Evolutionary conservation across 2,113 vertebrate species (phyloP).

Genomic region (human): DNA sequence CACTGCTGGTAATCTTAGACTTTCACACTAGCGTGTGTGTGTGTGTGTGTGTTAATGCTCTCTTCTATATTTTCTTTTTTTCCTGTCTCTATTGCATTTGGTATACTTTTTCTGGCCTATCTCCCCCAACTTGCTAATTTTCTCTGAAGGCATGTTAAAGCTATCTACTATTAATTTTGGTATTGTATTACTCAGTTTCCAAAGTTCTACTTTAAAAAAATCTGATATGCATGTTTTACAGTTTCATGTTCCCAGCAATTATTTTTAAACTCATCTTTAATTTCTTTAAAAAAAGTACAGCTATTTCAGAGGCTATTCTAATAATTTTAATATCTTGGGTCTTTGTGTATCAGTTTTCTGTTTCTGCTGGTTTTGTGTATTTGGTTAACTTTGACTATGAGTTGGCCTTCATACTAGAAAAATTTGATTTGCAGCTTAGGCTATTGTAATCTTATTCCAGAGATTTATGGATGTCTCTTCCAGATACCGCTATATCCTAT

Average conservation of each 20-base stretch:
- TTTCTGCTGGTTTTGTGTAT: neutral
- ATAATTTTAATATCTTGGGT: neutral
- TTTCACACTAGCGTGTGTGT: neutral
- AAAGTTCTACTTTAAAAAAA: neutral
- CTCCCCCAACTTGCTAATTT: neutral
- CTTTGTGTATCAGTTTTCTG: neutral
- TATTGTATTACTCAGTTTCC: neutral
- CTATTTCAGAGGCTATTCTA: neutral
- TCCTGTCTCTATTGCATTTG: neutral
- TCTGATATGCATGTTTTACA: neutral
- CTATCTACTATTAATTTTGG: neutral
- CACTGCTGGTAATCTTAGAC: neutral
- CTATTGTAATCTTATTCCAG: neutral
- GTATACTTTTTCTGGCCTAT: neutral
- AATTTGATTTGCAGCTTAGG: neutral
- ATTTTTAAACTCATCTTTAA: constrained; percentile 25
- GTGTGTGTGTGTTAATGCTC: neutral
- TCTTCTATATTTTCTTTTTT: neutral
- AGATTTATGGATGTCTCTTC: neutral
- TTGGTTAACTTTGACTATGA: neutral
- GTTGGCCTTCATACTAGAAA: neutral
- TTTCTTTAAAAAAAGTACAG: constrained; percentile 16
- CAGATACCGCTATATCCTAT: neutral
- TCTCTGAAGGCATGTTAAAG: neutral
- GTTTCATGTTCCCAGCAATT: constrained; percentile 1